phyloP scores from a whole-genome alignment of 1,140 invertebrate genomes.

The Brachionus rotundiformis region DNA sequence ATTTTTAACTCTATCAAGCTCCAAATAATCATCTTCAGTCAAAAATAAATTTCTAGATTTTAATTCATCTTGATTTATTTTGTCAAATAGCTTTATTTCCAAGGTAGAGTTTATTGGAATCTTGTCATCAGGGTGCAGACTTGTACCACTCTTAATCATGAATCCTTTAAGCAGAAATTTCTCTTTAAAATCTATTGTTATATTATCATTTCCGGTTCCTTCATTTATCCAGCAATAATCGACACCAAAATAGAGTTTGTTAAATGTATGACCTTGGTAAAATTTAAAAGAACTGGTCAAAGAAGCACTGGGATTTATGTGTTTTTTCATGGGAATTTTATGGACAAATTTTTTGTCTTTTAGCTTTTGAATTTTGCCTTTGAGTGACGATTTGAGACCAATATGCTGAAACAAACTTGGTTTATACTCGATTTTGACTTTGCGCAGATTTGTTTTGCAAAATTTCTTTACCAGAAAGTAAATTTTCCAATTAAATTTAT shows the following conservation, averaged over 20 bases:
- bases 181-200: constrained; percentile 73
- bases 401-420: constrained; percentile 94
- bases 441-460: constrained; percentile 56
- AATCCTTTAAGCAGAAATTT: constrained; percentile 2
- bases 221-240: constrained; percentile 88
- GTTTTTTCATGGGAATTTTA: constrained; percentile 75
- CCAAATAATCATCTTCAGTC: constrained; percentile 9
- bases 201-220: constrained; percentile 77
- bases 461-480: constrained; percentile 73
- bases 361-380: constrained; percentile 92
- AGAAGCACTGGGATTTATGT: constrained; percentile 71
- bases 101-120: not conserved
- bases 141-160: constrained; percentile 39
- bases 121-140: constrained; percentile 23
- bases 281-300: constrained; percentile 78
- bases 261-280: constrained; percentile 79
- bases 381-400: constrained; percentile 88
- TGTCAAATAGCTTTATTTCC: not conserved
- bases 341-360: constrained; percentile 93
- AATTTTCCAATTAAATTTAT: not conserved
- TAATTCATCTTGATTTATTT: not conserved
- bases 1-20: not conserved
- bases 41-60: not conserved
- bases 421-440: constrained; percentile 70
- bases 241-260: constrained; percentile 81